Base-by-base conservation (phyloP, 2,797 vertebrate species). In the Acridotheres tristis region DNA sequence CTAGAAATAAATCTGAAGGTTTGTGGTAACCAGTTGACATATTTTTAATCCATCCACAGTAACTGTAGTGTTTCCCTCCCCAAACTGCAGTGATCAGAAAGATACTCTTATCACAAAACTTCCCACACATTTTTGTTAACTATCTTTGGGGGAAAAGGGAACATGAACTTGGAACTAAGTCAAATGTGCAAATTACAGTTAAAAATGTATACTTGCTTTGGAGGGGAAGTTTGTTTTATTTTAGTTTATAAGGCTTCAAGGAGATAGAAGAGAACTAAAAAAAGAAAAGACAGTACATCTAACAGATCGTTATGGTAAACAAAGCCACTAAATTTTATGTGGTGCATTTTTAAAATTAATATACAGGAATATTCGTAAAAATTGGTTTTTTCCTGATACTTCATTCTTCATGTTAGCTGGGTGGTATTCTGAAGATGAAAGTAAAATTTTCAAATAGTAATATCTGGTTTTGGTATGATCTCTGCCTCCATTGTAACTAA, bases 121-220 rank as follows among this genome's bases (percentile, higher is more conserved):
- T 94, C 91, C 91, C 79, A 93, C 88, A 53, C 42, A 10, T 93
- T 96, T 96, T 92, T 92, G 91, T 94, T 91, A 93, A 88, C 79
- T 87, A 79, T 89, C 65, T 90, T 89, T 16, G 58, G 90, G 83
- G 88, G 22, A 93, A 62, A 81, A 89, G 67, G 83, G 93, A 96
- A 96, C 91, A 89, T 95, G 94, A 96, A 94, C 93, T 95, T 96
- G 95, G 95, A 97, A 92, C 86, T 71, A 96, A 93, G 91, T 94
- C 89, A 95, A 95, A 94, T 96, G 89, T 97, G 94, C 91, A 95
- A 96, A 94, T 95, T 93, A 76, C 0, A 0, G 85, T 90, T 96
- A 94, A 95, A 96, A 96, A 95, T 93, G 91, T 78, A 66, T 76
- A 29, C 80, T 94, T 95, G 94, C 83, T 84, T 92, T 91, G 85